phyloP scores from a whole-genome alignment of 2,113 vertebrate species.

The Reinhardtius hippoglossoides region DNA sequence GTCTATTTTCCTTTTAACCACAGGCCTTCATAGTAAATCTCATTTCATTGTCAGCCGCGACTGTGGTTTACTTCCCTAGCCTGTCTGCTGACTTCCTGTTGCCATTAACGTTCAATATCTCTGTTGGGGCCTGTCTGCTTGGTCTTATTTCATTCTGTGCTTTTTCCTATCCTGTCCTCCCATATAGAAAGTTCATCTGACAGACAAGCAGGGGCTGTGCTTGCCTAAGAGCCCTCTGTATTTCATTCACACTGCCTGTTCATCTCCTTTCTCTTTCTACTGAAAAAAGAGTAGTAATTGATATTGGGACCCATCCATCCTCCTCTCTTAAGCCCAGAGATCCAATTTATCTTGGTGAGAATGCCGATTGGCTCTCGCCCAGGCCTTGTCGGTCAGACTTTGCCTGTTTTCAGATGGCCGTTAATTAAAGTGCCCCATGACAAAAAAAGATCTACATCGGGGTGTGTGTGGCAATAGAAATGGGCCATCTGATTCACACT shows the following conservation, averaged over 20 bases:
- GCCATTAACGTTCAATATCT: conserved; percentile 82
- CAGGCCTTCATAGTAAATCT: conserved; percentile 81
- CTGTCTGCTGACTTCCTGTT: conserved; percentile 79
- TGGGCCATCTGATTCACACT: conserved; percentile 77
- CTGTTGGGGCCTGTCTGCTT: conserved; percentile 75
- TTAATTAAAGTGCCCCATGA: conserved; percentile 83
- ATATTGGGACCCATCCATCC: conserved; percentile 83
- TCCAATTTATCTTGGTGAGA: conserved; percentile 84
- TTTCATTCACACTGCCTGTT: conserved; percentile 79
- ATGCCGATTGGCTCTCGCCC: conserved; percentile 80
- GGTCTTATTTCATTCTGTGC: conserved; percentile 78
- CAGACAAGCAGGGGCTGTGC: conserved; percentile 67
- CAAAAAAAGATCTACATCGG: conserved; percentile 80
- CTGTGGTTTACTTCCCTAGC: conserved; percentile 77
- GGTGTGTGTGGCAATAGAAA: conserved; percentile 73
- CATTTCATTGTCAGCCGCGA: conserved; percentile 77
- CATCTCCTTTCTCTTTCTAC: conserved; percentile 70
- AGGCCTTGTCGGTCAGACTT: conserved; percentile 81
- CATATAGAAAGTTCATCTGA: conserved; percentile 77
- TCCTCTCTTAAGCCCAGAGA: conserved; percentile 78
- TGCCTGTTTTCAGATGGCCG: conserved; percentile 81
- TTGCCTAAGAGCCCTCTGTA: conserved; percentile 72
- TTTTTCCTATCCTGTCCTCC: conserved; percentile 67
- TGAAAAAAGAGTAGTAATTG: conserved; percentile 81
- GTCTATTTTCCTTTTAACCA: conserved; percentile 77